A percentile compares a stretch with the other conserved stretches of the same genome.
phyloP scores from a whole-genome alignment of 2,888 invertebrate species.

The Brachypalpus laphriformis region DNA sequence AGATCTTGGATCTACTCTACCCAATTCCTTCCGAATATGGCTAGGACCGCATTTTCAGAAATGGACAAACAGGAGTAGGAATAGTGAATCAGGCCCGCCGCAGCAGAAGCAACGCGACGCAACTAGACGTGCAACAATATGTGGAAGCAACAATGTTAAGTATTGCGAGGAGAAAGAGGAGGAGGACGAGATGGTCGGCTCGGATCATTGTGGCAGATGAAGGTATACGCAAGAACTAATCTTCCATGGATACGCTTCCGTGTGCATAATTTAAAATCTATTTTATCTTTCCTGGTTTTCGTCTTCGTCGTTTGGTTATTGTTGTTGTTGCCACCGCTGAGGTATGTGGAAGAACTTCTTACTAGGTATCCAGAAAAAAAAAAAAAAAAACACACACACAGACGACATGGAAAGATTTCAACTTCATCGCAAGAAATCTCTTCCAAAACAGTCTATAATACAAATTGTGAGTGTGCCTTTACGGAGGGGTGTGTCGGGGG shows the following conservation, averaged over 20 bases:
- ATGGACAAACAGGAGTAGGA: constrained; percentile 72
- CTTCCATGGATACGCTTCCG: constrained; percentile 74
- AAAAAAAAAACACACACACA: constrained; percentile 1
- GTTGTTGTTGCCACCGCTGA: not conserved
- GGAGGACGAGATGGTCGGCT: constrained; percentile 12
- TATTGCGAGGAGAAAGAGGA: not conserved
- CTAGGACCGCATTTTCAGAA: constrained; percentile 67
- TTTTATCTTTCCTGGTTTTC: constrained; percentile 74
- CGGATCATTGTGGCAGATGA: constrained; percentile 68
- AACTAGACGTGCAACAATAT: constrained; percentile 58
- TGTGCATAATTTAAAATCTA: constrained; percentile 74
- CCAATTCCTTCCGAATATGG: constrained; percentile 72
- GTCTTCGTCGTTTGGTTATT: constrained; percentile 48
- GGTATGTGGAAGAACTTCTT: constrained; percentile 56
- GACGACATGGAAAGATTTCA: constrained; percentile 19
- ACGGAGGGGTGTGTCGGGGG: not conserved
- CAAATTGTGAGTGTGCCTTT: constrained; percentile 59
- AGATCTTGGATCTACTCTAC: constrained; percentile 63
- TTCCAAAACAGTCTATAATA: constrained; percentile 59
- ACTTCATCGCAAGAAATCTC: constrained; percentile 66
- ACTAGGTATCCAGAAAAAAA: not conserved
- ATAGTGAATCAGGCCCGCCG: constrained; percentile 58
- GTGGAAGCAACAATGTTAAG: constrained; percentile 43
- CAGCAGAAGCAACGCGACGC: constrained; percentile 33
- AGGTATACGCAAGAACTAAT: constrained; percentile 70